Percentiles rank a stretch among this genome's conserved stretches.
These are phyloP conservation scores for Dicroscelio sp. DNA, from an alignment of 2,888 invertebrate genomes.

Conservation along the genomic window DNA sequence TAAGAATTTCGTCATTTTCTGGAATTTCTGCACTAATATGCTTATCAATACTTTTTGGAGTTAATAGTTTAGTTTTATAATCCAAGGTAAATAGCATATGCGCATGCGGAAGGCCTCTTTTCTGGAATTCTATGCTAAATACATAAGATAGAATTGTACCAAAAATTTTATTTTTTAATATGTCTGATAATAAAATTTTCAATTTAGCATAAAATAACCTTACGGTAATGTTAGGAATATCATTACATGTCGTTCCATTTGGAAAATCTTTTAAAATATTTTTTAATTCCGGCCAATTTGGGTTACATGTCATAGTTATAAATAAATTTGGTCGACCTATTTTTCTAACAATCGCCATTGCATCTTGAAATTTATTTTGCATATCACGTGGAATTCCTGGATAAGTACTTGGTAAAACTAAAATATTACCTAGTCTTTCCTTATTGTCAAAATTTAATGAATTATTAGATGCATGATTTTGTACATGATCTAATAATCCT, in stretches of 20 bases:
- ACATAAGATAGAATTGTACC: slow-evolving; percentile 26
- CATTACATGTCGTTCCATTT: neutral
- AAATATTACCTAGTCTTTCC: slow-evolving; percentile 20
- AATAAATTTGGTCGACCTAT: neutral
- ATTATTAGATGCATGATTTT: slow-evolving; percentile 8
- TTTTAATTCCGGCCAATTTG: neutral
- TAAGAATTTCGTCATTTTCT: neutral
- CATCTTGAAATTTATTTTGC: neutral
- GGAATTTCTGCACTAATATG: neutral
- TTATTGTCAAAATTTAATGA: neutral
- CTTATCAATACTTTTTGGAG: slow-evolving; percentile 19
- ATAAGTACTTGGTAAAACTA: slow-evolving; percentile 10
- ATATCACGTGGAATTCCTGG: neutral
- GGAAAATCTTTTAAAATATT: neutral
- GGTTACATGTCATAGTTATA: neutral
- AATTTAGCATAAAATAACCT: slow-evolving; percentile 23
- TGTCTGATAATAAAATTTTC: neutral
- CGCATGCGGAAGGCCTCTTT: neutral
- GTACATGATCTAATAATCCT: slow-evolving; percentile 14
- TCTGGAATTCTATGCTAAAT: neutral
- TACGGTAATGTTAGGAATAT: neutral
- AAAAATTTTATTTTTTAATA: slow-evolving; percentile 24
- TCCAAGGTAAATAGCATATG: slow-evolving; percentile 26
- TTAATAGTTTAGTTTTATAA: slow-evolving; percentile 27
- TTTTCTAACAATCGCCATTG: neutral